A percentile compares a stretch with the other conserved stretches of the same genome.
Conservation (phyloP, 1,140 invertebrate genomes). For the Phortica variegata region DNA sequence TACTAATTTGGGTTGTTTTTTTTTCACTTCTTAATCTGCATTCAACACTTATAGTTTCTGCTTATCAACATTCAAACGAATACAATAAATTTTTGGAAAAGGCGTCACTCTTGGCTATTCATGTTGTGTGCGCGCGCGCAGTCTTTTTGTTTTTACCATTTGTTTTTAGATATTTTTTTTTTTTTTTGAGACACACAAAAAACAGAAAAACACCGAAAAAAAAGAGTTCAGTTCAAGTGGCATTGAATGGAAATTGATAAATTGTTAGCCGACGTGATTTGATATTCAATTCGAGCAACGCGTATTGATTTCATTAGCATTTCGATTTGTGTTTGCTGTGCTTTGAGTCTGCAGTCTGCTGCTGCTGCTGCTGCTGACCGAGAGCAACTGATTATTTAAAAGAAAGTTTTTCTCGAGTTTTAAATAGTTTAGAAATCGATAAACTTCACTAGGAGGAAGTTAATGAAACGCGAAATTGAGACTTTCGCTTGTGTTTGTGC, state of each 20-base stretch:
- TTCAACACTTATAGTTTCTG: conserved; percentile 7
- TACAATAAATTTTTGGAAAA: conserved; percentile 9
- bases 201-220: neutral
- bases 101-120: too few species aligned
- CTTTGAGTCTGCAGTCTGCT: too few species aligned
- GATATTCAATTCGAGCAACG: neutral
- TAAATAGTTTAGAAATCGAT: too few species aligned
- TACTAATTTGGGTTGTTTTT: neutral
- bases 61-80: conserved; percentile 24
- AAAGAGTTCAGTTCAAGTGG: neutral
- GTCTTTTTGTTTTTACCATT: too few species aligned
- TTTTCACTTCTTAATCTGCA: neutral
- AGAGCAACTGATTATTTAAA: too few species aligned
- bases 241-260: conserved; percentile 14
- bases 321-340: too few species aligned
- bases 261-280: conserved; percentile 27
- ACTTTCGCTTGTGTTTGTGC: too few species aligned
- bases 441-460: too few species aligned
- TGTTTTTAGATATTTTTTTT: conserved; percentile 23
- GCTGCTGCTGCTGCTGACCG: too few species aligned
- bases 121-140: too few species aligned
- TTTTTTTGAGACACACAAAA: conserved; percentile 13
- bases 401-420: too few species aligned
- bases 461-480: too few species aligned
- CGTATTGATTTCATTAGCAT: conserved; percentile 19